phyloP scores from a whole-genome alignment of 1,140 invertebrate species.

The roundworm (Caenorhabditis elegans) region WBcel235 BX284605.5:5848001-5848500 shows the following conservation, averaged over 20 bases:
- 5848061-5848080: not conserved
- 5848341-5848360: not conserved
- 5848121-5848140: not conserved
- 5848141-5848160: not conserved
- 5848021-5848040: not conserved
- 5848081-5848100: not conserved
- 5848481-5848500: conserved; percentile 5
- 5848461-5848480: not conserved
- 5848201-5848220: not conserved
- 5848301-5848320: not conserved
- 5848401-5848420: conserved; percentile 22
- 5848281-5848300: not conserved
- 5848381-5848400: not conserved
- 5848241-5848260: not conserved
- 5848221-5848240: conserved; percentile 10
- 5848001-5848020: too few species aligned
- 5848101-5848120: not conserved
- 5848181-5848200: not conserved
- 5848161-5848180: conserved; percentile 16
- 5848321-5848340: not conserved
- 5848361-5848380: conserved; percentile 18
- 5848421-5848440: not conserved
- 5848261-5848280: not conserved
- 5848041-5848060: not conserved
- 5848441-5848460: not conserved